Evolutionary conservation across 92 coral and sea anemone genomes (phyloP).

Genomic region (Bergia puertoricense): DNA sequence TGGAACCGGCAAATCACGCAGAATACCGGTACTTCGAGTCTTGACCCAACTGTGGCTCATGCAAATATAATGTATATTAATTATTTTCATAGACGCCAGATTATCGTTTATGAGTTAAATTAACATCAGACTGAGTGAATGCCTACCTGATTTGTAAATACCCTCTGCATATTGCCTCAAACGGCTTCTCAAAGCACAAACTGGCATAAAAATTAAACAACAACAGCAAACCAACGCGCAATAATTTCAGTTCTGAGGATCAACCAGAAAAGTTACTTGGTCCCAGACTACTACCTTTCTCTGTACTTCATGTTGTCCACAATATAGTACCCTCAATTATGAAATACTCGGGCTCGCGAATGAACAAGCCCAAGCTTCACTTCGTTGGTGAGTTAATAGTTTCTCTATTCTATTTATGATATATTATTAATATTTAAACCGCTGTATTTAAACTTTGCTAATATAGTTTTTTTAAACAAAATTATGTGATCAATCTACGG

Average conservation of each 20-base stretch:
- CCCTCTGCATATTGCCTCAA: conserved; percentile 71
- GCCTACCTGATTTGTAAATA: conserved; percentile 71
- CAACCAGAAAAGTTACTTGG: neutral
- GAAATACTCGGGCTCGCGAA: too few relatives aligned
- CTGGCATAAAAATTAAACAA: neutral
- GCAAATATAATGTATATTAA: too few relatives aligned
- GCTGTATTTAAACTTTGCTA: too few relatives aligned
- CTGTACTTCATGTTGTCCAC: neutral
- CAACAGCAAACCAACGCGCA: neutral
- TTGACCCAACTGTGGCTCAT: neutral
- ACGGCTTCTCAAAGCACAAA: neutral
- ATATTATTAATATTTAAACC: too few relatives aligned
- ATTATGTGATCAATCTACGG: too few relatives aligned
- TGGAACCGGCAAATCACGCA: neutral
- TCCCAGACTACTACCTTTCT: conserved; percentile 5
- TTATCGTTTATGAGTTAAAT: neutral
- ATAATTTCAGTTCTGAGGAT: neutral
- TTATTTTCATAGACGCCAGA: neutral
- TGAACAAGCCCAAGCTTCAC: too few relatives aligned
- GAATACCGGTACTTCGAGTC: neutral
- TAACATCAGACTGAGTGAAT: neutral
- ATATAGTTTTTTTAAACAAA: too few relatives aligned
- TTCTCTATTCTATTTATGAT: too few relatives aligned
- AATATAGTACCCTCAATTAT: neutral
- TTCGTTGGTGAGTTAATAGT: too few relatives aligned